Conservation (phyloP, 2,113 vertebrate genomes). For the Anoplopoma fimbria region DNA sequence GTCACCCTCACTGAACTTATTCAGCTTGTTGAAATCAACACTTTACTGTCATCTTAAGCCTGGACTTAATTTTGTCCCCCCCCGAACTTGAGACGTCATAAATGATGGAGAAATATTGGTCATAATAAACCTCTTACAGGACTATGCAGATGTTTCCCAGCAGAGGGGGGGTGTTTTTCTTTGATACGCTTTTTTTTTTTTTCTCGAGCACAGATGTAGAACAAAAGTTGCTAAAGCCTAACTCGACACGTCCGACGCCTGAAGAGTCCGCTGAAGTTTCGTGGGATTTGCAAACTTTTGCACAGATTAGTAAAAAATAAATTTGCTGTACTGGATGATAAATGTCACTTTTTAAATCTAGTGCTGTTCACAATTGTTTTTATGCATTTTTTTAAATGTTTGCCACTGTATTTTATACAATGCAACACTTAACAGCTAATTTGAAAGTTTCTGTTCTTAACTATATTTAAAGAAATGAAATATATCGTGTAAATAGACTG, state of each 20-base stretch:
- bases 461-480: slow-evolving; percentile 77
- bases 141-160: background rate
- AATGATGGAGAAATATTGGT: no score
- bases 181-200: slow-evolving; percentile 44
- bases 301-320: slow-evolving; percentile 81
- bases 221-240: slow-evolving; percentile 56
- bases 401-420: slow-evolving; percentile 90
- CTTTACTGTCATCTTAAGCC: background rate
- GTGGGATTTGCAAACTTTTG: slow-evolving; percentile 83
- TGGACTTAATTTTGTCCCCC: background rate
- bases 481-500: slow-evolving; percentile 78
- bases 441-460: slow-evolving; percentile 88
- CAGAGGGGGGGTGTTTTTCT: slow-evolving; percentile 6
- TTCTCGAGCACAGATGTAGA: slow-evolving; percentile 60
- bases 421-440: slow-evolving; percentile 88
- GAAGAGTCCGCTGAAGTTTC: slow-evolving; percentile 63
- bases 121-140: no score
- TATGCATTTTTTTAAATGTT: slow-evolving; percentile 86
- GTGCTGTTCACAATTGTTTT: slow-evolving; percentile 85
- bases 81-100: background rate
- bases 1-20: slow-evolving; percentile 1
- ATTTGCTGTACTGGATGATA: slow-evolving; percentile 79
- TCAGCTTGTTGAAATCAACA: background rate
- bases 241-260: slow-evolving; percentile 31
- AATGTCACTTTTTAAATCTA: slow-evolving; percentile 84